Percentiles rank a stretch among this genome's conserved stretches.
Conservation (phyloP, 2,113 vertebrate species). For the Sminthopsis crassicaudata region DNA sequence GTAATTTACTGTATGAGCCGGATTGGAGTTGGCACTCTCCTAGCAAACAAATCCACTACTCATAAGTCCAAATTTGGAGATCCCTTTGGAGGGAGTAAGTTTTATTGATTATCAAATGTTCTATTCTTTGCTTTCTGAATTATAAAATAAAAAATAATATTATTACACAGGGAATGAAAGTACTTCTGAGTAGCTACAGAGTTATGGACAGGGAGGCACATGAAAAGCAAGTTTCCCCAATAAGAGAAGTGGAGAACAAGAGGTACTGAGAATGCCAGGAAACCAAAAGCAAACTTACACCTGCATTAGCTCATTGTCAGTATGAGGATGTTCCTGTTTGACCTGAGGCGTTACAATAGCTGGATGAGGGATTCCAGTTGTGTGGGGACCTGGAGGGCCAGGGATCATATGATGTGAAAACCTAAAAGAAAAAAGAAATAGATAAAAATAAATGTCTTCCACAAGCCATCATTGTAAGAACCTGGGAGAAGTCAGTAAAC, state of each 20-base stretch:
- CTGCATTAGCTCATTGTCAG: constrained; percentile 97
- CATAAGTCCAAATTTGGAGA: neutral
- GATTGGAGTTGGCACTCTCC: neutral
- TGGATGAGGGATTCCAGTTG: constrained; percentile 99
- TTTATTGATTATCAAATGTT: neutral
- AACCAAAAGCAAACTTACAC: constrained; percentile 88
- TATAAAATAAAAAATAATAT: neutral
- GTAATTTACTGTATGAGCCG: neutral
- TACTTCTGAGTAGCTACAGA: neutral
- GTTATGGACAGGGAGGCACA: constrained; percentile 12
- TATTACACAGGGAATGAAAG: neutral
- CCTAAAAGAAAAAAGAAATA: constrained; percentile 84
- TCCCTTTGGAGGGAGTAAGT: neutral
- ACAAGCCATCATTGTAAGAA: neutral
- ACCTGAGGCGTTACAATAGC: constrained; percentile 99
- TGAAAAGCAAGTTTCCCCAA: neutral
- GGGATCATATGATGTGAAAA: constrained; percentile 99
- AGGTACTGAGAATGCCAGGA: neutral
- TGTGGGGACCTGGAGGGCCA: constrained; percentile 95
- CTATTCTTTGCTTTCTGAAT: neutral
- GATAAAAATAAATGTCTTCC: neutral
- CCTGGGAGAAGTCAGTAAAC: neutral
- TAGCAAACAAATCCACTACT: neutral
- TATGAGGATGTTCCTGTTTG: constrained; percentile 96
- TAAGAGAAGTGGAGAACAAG: neutral